Evolutionary conservation across 2,888 invertebrate genomes (phyloP), one percentile per base, ranked within the genome.

Genomic region (Drosophila quasianomalipes): DNA sequence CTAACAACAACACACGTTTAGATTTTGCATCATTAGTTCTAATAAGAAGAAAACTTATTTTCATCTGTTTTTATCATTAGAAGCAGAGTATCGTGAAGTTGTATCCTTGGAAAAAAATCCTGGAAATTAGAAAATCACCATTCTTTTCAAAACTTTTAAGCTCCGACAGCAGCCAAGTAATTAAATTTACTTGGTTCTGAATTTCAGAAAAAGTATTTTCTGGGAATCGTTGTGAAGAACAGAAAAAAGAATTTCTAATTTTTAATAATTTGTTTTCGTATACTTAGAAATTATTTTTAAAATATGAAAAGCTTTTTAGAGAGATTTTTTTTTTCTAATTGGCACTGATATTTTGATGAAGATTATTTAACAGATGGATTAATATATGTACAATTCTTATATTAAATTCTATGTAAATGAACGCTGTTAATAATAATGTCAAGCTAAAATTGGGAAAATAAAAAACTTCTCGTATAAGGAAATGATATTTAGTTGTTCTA

Each of bases 1-100:
- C 9, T 4, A n/a, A n/a, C n/a, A 10, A n/a, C n/a, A 0, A n/a
- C 10, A 1, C 0, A 41, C n/a, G n/a, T n/a, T 4, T 5, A 41
- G 1, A 3, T 22, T 22, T 3, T 41, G 4, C 19, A 41, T 41
- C 39, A 39, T 5, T 5, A 37, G 5, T 4, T 19, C 4, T 4
- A 10, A 10, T 6, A 22, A 14, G 6, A 14, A n/a, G n/a, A 6
- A 44, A n/a, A 12, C 3, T n/a, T n/a, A 12, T 44, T 14, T n/a
- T n/a, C n/a, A n/a, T n/a, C n/a, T 22, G 2, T 6, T 3, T 44
- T 12, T 12, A 3, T 12, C 41, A n/a, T 3, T 39, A 19, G 7
- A 22, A 22, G 4, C 3, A 44, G 1, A 44, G 12, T 44, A 3
- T 44, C 14, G 1, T 1, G 1, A 41, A 41, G 10, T n/a, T 4